Base-by-base conservation (phyloP, 2,797 vertebrate species). In the Myotis vivesi region DNA sequence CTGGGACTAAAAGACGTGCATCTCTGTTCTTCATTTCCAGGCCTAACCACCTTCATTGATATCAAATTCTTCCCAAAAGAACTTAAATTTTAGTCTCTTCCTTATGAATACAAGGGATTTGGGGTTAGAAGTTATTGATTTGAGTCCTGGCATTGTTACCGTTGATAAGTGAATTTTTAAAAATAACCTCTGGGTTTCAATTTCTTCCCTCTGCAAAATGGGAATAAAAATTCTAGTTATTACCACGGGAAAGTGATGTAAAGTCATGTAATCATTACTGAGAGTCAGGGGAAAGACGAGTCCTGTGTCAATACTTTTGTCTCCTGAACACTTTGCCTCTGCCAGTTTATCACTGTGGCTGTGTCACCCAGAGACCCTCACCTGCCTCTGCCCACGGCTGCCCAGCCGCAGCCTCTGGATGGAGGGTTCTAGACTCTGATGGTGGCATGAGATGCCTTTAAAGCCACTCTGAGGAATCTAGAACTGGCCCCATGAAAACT, bases 161-260 rank as follows among this genome's bases (percentile, higher is more conserved):
- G 25, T 10, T 81, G 72, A 55, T 17, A 87, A 79, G 17, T 33
- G 36, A 16, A 28, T 79, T 73, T 15, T 25, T 17, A n/a, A 25
- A 73, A 73, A 87, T 46, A 38, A n/a, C 46, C 69, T 75, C 46
- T 71, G 75, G 59, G 20, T 46, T 66, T 96, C 69, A 59, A 51
- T 82, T 75, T 94, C 49, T 89, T 94, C 20, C 38, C 13, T 89
- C 71, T 76, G 57, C 2, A 75, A 94, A 94, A 71, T 49, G 75
- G 46, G 41, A 80, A 87, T 75, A 51, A 88, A 79, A 46, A 51
- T 91, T 38, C 46, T 81, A 36, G 59, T 76, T 94, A 86, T 84
- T 79, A 66, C n/a, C 80, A 86, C 71, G 25, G 86, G 28, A 72
- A 93, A 84, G 83, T 81, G 53, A 71, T 59, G 36, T 20, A 46